These are phyloP conservation scores for Lateolabrax maculatus DNA, from an alignment of 2,797 vertebrate genomes.

Conservation along the genomic window DNA sequence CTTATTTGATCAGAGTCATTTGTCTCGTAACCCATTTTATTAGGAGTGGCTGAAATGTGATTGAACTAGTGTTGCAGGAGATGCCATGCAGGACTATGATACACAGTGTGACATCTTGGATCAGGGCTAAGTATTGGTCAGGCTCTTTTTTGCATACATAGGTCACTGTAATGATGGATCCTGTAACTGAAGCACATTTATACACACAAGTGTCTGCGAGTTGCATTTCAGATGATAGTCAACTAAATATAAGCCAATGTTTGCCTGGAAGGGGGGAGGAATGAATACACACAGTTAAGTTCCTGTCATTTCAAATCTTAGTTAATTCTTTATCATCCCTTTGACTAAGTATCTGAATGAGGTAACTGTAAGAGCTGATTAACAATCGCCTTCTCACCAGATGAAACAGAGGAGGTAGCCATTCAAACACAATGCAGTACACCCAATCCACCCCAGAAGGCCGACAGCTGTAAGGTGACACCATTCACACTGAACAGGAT, in stretches of 20 bases:
- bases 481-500: background rate
- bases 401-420: slow-evolving; percentile 2
- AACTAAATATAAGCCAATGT: background rate
- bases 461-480: slow-evolving; percentile 21
- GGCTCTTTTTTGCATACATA: background rate
- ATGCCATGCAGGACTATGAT: background rate
- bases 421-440: slow-evolving; percentile 1
- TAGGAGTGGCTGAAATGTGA: background rate
- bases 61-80: background rate
- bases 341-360: background rate
- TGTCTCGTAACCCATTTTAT: background rate
- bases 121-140: background rate
- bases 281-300: background rate
- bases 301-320: slow-evolving; percentile 6
- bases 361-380: slow-evolving; percentile 1
- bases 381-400: slow-evolving; percentile 10
- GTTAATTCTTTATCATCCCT: background rate
- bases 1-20: background rate
- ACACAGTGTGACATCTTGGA: background rate
- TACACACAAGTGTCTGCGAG: background rate
- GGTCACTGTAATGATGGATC: background rate
- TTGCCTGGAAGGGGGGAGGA: background rate
- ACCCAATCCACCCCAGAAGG: background rate
- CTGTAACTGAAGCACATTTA: background rate
- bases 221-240: background rate